Evolutionary conservation across 2,888 invertebrate genomes (phyloP), one percentile per base, ranked within the genome.

Genomic region (Merodon equestris): DNA sequence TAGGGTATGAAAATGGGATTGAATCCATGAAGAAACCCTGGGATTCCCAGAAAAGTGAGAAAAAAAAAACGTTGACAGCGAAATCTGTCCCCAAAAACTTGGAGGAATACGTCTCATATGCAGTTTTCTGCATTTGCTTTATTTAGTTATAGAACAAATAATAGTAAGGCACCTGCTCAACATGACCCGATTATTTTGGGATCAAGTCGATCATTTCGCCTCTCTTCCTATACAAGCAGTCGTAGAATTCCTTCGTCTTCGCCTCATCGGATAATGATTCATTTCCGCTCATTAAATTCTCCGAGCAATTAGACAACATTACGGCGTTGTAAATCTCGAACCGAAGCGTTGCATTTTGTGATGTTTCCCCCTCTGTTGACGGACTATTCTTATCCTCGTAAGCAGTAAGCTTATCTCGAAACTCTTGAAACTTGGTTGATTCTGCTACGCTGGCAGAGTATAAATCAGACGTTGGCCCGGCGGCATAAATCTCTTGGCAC

Each of bases 101-200:
- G n/a, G n/a, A n/a, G n/a, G n/a, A n/a, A n/a, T n/a, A n/a, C n/a
- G n/a, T n/a, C n/a, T n/a, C n/a, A n/a, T n/a, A n/a, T n/a, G n/a
- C n/a, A n/a, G n/a, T n/a, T n/a, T n/a, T n/a, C n/a, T n/a, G n/a
- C n/a, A n/a, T n/a, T n/a, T n/a, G n/a, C n/a, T n/a, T n/a, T n/a
- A n/a, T n/a, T n/a, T n/a, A n/a, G n/a, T n/a, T n/a, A n/a, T n/a
- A n/a, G n/a, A n/a, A n/a, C n/a, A n/a, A n/a, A n/a, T n/a, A n/a
- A n/a, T n/a, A n/a, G n/a, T n/a, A n/a, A n/a, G n/a, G n/a, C n/a
- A n/a, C n/a, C n/a, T n/a, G n/a, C n/a, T n/a, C n/a, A n/a, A n/a
- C n/a, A n/a, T n/a, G n/a, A n/a, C n/a, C n/a, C n/a, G 27, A 27
- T 72, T 67, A 67, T 53, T 63, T 47, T n/a, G 57, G 63, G 53